phyloP scores from a whole-genome alignment of 2,888 invertebrate genomes.

The Limnephilus marmoratus region DNA sequence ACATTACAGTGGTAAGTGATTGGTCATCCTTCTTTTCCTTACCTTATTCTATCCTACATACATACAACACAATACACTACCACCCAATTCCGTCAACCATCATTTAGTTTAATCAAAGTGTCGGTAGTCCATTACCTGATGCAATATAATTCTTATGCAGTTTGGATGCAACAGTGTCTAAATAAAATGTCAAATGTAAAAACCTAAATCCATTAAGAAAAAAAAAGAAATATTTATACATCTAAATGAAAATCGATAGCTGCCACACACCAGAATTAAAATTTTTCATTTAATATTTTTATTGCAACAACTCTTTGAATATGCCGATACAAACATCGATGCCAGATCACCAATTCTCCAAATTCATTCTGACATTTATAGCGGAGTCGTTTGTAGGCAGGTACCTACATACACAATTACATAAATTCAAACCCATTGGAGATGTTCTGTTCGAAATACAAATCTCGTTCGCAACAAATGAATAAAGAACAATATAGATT shows the following conservation, averaged over 20 bases:
- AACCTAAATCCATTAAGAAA: neutral
- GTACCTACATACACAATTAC: conserved; percentile 6
- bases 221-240: too few species aligned
- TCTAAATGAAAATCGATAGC: neutral
- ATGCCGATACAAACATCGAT: neutral
- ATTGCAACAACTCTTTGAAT: neutral
- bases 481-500: conserved; percentile 22
- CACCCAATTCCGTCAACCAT: too few species aligned
- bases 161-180: too few species aligned
- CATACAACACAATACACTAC: too few species aligned
- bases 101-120: too few species aligned
- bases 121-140: too few species aligned
- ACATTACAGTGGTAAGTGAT: too few species aligned
- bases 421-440: neutral
- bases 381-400: neutral
- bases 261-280: neutral
- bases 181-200: neutral
- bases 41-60: too few species aligned
- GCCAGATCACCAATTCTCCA: neutral
- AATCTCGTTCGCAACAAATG: neutral
- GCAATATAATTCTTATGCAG: too few species aligned
- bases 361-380: neutral
- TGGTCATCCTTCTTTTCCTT: too few species aligned
- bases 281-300: neutral
- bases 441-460: conserved; percentile 10